These are phyloP conservation scores for Nineta flava DNA, from an alignment of 2,888 invertebrate species.

Conservation along the genomic window DNA sequence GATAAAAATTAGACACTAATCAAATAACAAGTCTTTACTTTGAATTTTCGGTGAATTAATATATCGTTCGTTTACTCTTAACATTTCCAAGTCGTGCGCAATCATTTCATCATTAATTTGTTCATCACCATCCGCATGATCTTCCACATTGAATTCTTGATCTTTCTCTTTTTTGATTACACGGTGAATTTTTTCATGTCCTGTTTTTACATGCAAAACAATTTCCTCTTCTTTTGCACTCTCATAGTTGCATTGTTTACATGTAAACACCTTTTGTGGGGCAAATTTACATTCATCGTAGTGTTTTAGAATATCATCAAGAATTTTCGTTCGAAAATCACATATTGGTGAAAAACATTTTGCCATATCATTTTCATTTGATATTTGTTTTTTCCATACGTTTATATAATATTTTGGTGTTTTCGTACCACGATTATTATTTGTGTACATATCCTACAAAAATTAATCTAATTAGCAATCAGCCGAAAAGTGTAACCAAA, in stretches of 20 bases:
- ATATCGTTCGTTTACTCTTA: no score
- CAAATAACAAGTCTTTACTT: not conserved
- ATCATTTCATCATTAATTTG: slow-evolving; percentile 7
- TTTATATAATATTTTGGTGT: not conserved
- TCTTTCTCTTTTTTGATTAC: slow-evolving; percentile 7
- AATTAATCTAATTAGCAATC: no score
- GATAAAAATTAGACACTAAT: not conserved
- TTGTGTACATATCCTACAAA: not conserved
- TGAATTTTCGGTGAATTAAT: not conserved
- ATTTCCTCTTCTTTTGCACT: slow-evolving; percentile 6
- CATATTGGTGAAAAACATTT: slow-evolving; percentile 23
- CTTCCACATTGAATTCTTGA: slow-evolving; percentile 7
- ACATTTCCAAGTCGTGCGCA: not conserved
- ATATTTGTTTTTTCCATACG: slow-evolving; percentile 13
- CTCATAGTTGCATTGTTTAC: slow-evolving; percentile 9
- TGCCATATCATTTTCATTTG: slow-evolving; percentile 15
- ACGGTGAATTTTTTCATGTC: slow-evolving; percentile 6
- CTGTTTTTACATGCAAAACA: slow-evolving; percentile 10
- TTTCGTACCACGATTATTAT: not conserved
- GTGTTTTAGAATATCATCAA: slow-evolving; percentile 20
- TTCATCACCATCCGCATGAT: not conserved
- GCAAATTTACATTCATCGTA: slow-evolving; percentile 18
- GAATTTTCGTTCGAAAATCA: slow-evolving; percentile 16
- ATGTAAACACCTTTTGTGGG: slow-evolving; percentile 14
- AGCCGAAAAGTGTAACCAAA: no score